Conservation (phyloP, 2,888 invertebrate species). For the Mythimna impura region DNA sequence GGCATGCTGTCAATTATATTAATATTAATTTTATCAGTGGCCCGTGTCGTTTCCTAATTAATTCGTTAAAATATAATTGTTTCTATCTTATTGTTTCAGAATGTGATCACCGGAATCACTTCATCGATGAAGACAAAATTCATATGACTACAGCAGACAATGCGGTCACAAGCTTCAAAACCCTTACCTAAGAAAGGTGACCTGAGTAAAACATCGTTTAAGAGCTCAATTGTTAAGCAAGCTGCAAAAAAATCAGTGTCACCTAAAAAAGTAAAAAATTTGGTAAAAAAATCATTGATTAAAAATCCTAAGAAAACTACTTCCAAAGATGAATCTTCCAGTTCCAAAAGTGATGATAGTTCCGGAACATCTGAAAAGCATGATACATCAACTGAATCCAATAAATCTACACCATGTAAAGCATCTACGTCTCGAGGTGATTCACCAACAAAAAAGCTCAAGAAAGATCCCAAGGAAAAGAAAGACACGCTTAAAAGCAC, state of each 20-base stretch:
- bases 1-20: constrained; percentile 52
- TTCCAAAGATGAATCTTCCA: constrained; percentile 75
- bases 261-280: constrained; percentile 80
- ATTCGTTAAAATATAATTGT: constrained; percentile 27
- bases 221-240: constrained; percentile 76
- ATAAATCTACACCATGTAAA: constrained; percentile 77
- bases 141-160: constrained; percentile 83
- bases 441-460: constrained; percentile 80
- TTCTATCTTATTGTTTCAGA: constrained; percentile 82
- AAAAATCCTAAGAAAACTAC: constrained; percentile 79
- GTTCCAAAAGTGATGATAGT: constrained; percentile 73
- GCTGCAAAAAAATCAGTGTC: constrained; percentile 78
- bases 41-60: constrained; percentile 25
- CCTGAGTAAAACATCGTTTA: constrained; percentile 81
- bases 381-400: constrained; percentile 70
- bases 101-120: constrained; percentile 79
- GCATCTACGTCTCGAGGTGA: constrained; percentile 72
- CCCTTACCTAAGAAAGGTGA: constrained; percentile 86
- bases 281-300: constrained; percentile 76
- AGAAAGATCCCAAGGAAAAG: constrained; percentile 83
- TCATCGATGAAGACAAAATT: constrained; percentile 82
- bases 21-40: constrained; percentile 34
- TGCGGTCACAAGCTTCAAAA: constrained; percentile 88
- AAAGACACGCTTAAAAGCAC: constrained; percentile 80
- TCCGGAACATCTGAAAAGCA: constrained; percentile 71